Conservation (phyloP, 64 coral and sea anemone species). For the Montipora efflorescens region DNA sequence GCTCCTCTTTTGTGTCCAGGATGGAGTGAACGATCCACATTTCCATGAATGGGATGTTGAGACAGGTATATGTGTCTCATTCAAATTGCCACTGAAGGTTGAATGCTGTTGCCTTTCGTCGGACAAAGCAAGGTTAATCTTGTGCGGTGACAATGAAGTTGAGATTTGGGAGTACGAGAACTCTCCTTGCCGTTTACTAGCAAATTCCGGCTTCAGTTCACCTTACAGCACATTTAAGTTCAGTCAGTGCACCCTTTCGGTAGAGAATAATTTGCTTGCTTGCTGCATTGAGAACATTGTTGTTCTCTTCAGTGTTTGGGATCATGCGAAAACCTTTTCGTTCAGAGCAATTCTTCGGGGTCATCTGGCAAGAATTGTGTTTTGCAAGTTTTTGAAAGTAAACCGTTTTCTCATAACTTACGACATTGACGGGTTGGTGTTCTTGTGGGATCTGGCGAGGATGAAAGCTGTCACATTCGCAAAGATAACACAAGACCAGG, state of each 20-base stretch:
- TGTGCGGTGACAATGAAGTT: too few species aligned
- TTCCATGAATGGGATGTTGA: neutral
- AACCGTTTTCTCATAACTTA: constrained; percentile 38
- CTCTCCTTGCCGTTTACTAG: too few species aligned
- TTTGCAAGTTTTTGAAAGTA: constrained; percentile 38
- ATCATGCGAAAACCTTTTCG: neutral
- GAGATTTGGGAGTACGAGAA: neutral
- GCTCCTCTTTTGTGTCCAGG: neutral
- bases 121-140: too few species aligned
- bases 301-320: neutral
- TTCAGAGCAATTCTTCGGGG: neutral
- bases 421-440: neutral
- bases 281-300: constrained; percentile 51
- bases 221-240: neutral
- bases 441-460: constrained; percentile 23
- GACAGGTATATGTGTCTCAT: too few species aligned
- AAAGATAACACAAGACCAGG: too few species aligned
- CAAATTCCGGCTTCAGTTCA: neutral
- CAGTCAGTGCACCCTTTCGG: constrained; percentile 15
- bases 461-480: neutral
- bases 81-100: neutral
- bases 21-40: neutral
- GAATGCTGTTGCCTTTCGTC: constrained; percentile 12
- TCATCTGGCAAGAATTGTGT: constrained; percentile 25
- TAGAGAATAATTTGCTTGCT: constrained; percentile 6